These are phyloP conservation scores for Nomada hirtipes DNA, from an alignment of 2,888 invertebrate species.

Conservation along the genomic window DNA sequence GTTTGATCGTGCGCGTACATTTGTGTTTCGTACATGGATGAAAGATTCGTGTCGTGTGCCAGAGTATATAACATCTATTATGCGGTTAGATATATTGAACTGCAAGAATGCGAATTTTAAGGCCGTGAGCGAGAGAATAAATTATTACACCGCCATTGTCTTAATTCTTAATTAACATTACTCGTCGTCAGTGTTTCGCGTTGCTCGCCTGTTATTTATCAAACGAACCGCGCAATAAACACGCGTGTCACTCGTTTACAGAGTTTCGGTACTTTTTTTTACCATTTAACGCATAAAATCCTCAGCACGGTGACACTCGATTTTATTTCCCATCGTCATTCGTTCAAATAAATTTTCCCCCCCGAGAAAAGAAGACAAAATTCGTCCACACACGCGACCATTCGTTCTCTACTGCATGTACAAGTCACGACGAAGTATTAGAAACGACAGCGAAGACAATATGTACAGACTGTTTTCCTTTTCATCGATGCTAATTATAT, in stretches of 20 bases:
- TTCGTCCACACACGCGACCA: slow-evolving; percentile 45
- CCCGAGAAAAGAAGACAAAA: neutral
- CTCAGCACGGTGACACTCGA: neutral
- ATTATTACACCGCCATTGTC: slow-evolving; percentile 34
- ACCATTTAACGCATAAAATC: neutral
- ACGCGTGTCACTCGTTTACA: slow-evolving; percentile 8
- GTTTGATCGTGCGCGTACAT: slow-evolving; percentile 78
- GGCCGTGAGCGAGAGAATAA: slow-evolving; percentile 42
- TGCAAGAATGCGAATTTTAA: slow-evolving; percentile 38
- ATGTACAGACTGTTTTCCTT: slow-evolving; percentile 76
- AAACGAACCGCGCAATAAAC: slow-evolving; percentile 3
- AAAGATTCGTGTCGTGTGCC: slow-evolving; percentile 48
- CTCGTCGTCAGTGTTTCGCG: slow-evolving; percentile 2
- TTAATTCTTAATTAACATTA: slow-evolving; percentile 33
- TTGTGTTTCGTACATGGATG: slow-evolving; percentile 60
- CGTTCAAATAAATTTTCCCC: slow-evolving; percentile 4
- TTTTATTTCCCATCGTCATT: neutral
- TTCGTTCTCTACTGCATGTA: slow-evolving; percentile 53
- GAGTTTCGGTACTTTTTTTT: neutral
- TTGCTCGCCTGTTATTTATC: slow-evolving; percentile 1
- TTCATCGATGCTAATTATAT: slow-evolving; percentile 63
- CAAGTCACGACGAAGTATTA: slow-evolving; percentile 58
- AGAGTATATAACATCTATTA: slow-evolving; percentile 31
- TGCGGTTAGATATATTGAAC: slow-evolving; percentile 31
- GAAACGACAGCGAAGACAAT: slow-evolving; percentile 78